Base-by-base conservation (phyloP, 2,797 vertebrate genomes). In the Paguma larvata region DNA sequence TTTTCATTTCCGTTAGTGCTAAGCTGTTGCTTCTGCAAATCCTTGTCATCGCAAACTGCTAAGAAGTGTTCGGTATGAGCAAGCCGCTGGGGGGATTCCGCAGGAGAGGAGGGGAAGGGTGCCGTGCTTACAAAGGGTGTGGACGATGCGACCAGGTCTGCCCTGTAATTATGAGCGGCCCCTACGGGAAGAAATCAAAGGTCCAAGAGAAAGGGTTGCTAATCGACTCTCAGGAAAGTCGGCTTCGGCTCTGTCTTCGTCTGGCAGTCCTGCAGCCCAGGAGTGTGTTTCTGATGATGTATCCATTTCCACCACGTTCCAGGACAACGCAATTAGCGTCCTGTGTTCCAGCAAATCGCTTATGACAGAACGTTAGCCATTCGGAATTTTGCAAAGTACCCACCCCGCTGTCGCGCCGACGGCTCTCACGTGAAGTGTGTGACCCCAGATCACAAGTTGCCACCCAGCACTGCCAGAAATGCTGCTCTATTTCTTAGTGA, bases 251-350 rank as follows among this genome's bases (percentile, higher is more conserved):
- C 53, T 62, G 10, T 46, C 41, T 92, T 77, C 65, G 46, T 46
- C 70, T 72, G 88, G 4, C 65, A 88, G 77, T 18, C 48, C 59
- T n/a, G 19, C 53, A 56, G 48, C 18, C 19, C 53, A 32, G 70
- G 46, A 86, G 72, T 30, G 51, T 38, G 83, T 85, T 75, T 75
- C 78, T 90, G 75, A 94, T 41, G 82, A 88, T 53, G 83, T 16
- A 38, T 41, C 72, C 32, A 9, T 93, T 77, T 85, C 59, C 68
- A 62, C n/a, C 46, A 25, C 44, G 34, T 46, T 56, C 67, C 32
- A 78, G 34, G 77, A 75, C 16, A 73, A 79, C 41, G 44, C 70
- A 92, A 72, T 34, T 21, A 30, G 27, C 1, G 25, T 59, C 41
- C 25, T 34, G 19, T 32, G 7, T 84, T 84, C 86, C 53, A 94